A percentile compares a stretch with the other conserved stretches of the same genome.
phyloP scores from a whole-genome alignment of 1,140 invertebrate genomes.

The Ips nitidus region DNA sequence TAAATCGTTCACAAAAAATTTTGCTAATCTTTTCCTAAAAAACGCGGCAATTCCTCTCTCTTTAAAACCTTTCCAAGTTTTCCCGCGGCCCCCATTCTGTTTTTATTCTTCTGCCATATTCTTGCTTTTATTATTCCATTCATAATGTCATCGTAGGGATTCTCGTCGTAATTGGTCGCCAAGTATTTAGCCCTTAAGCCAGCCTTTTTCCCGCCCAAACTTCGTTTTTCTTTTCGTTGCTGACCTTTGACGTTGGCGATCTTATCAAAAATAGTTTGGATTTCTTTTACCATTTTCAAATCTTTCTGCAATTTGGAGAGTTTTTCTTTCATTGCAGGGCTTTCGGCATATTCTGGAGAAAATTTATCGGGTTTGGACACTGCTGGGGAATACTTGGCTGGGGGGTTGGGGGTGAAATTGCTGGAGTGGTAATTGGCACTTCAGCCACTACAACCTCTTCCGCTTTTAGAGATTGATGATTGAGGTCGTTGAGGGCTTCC shows the following conservation, averaged over 20 bases:
- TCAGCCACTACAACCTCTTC: background rate
- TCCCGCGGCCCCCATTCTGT: background rate
- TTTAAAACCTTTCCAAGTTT: too few relatives aligned
- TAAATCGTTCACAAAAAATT: constrained; percentile 24
- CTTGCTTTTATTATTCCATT: constrained; percentile 26
- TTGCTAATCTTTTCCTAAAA: constrained; percentile 36
- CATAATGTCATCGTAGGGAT: constrained; percentile 24
- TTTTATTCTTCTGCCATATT: constrained; percentile 30
- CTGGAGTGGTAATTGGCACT: background rate
- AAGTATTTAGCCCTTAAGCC: background rate
- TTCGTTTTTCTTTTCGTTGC: constrained; percentile 18
- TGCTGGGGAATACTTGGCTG: too few relatives aligned
- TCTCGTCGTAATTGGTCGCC: constrained; percentile 2
- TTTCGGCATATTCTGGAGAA: background rate
- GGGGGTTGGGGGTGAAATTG: background rate
- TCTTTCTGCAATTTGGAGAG: constrained; percentile 33
- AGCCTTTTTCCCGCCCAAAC: background rate
- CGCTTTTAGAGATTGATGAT: constrained; percentile 14
- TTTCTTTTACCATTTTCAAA: constrained; percentile 36
- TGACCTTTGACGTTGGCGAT: constrained; percentile 8
- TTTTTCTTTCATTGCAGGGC: constrained; percentile 9
- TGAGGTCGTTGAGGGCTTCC: constrained; percentile 9
- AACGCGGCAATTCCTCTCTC: constrained; percentile 5
- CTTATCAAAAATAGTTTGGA: constrained; percentile 34
- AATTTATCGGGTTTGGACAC: too few relatives aligned